Conservation (phyloP, 1,140 invertebrate species). For the Drosophila mojavensis region DNA sequence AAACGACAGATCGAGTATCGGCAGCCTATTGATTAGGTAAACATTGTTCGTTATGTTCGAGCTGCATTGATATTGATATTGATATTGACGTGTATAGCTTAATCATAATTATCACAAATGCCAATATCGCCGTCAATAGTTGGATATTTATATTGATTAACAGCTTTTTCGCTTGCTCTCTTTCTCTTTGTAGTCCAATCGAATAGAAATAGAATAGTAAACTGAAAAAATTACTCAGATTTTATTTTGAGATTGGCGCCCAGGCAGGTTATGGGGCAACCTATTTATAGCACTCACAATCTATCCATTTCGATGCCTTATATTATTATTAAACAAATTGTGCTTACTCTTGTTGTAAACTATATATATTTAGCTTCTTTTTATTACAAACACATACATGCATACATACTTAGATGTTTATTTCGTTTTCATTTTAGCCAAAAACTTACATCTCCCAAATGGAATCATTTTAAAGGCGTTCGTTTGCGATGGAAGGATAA, state of each 20-base stretch:
- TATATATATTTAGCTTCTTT: conserved; percentile 13
- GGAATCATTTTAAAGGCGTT: conserved; percentile 99
- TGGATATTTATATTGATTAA: conserved; percentile 42
- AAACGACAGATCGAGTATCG: conserved; percentile 38
- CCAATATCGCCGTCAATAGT: not conserved
- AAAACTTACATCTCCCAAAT: conserved; percentile 99
- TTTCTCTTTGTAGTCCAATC: conserved; percentile 2
- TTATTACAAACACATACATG: not conserved
- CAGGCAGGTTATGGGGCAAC: conserved; percentile 53
- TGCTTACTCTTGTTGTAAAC: conserved; percentile 45
- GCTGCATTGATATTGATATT: conserved; percentile 35
- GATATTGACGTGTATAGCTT: conserved; percentile 16
- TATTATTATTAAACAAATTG: conserved; percentile 64
- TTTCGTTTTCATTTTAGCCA: conserved; percentile 89
- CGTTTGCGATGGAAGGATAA: conserved; percentile 98
- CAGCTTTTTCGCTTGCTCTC: conserved; percentile 20
- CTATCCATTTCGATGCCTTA: conserved; percentile 40
- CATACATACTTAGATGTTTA: not conserved
- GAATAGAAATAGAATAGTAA: not conserved
- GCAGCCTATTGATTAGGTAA: conserved; percentile 34
- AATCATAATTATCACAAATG: conserved; percentile 6
- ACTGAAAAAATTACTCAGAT: conserved; percentile 36
- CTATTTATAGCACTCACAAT: conserved; percentile 58
- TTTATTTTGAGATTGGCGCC: conserved; percentile 43
- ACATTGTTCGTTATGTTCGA: conserved; percentile 43